phyloP scores from a whole-genome alignment of 1,140 invertebrate genomes.

The Hestina assimilis region DNA sequence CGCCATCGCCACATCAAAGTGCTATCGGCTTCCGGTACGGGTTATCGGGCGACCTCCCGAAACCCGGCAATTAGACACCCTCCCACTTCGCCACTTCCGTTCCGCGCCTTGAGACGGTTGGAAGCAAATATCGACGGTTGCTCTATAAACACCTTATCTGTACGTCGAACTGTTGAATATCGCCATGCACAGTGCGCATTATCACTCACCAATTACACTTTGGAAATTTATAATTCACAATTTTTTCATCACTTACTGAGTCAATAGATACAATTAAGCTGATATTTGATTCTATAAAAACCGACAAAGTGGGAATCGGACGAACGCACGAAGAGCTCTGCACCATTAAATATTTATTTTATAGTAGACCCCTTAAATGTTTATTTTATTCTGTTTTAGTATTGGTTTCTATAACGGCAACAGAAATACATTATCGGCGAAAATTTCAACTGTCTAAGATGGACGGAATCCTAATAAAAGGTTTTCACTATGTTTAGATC shows the following conservation, averaged over 20 bases:
- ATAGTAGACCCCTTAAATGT: not conserved
- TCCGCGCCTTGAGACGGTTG: conserved; percentile 39
- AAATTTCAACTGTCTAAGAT: no score
- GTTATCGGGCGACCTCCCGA: conserved; percentile 71
- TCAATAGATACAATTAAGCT: no score
- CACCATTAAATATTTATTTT: not conserved
- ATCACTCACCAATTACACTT: not conserved
- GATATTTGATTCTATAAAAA: no score
- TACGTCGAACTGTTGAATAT: conserved; percentile 7
- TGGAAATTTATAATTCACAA: no score
- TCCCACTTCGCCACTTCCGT: conserved; percentile 55
- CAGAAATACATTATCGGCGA: no score
- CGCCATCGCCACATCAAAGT: conserved; percentile 64
- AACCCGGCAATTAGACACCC: conserved; percentile 66
- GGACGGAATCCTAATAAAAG: no score
- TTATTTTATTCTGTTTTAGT: no score
- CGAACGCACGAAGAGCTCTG: no score
- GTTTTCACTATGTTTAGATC: not conserved
- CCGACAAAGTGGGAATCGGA: no score
- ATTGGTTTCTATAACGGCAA: no score
- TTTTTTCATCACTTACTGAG: no score
- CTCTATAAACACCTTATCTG: conserved; percentile 35
- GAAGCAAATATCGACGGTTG: conserved; percentile 38
- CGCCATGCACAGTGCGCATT: not conserved
- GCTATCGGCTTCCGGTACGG: conserved; percentile 68